These are phyloP conservation scores for Branchipolynoe longqiensis DNA, from an alignment of 2,888 invertebrate genomes.

Conservation along the genomic window DNA sequence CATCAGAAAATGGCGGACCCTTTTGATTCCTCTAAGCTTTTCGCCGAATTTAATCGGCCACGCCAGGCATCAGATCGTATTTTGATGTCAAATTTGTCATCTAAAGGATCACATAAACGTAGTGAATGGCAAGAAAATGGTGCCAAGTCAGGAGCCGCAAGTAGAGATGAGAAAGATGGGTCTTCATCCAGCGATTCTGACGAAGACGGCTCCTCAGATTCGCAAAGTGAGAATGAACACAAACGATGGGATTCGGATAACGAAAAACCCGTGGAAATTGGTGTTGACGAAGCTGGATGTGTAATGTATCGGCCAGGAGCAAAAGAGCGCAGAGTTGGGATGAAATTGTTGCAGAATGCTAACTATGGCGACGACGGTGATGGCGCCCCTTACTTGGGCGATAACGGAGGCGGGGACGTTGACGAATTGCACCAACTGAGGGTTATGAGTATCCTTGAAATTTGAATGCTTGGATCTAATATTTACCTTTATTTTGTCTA, in stretches of 20 bases:
- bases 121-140: neutral
- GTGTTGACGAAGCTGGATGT: neutral
- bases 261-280: slow-evolving; percentile 25
- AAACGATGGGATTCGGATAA: too few species aligned
- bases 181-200: neutral
- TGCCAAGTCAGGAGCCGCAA: neutral
- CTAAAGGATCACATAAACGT: neutral
- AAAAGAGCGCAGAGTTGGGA: neutral
- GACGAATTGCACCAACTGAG: neutral
- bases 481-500: too few species aligned
- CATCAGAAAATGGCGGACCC: slow-evolving; percentile 66
- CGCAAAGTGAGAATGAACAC: too few species aligned
- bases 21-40: slow-evolving; percentile 76
- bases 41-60: slow-evolving; percentile 78
- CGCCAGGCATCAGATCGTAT: slow-evolving; percentile 67
- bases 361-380: neutral
- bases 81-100: slow-evolving; percentile 52
- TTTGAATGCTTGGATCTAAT: too few species aligned
- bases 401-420: neutral
- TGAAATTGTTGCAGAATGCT: slow-evolving; percentile 18
- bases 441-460: slow-evolving; percentile 7
- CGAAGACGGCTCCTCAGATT: neutral
- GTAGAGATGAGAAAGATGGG: neutral
- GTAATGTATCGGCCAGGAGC: slow-evolving; percentile 11
- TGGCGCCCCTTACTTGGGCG: neutral